Percentiles rank a stretch among this genome's conserved stretches.
These are phyloP conservation scores for Drosophila hamatofila DNA, from an alignment of 2,888 invertebrate genomes.

Conservation along the genomic window DNA sequence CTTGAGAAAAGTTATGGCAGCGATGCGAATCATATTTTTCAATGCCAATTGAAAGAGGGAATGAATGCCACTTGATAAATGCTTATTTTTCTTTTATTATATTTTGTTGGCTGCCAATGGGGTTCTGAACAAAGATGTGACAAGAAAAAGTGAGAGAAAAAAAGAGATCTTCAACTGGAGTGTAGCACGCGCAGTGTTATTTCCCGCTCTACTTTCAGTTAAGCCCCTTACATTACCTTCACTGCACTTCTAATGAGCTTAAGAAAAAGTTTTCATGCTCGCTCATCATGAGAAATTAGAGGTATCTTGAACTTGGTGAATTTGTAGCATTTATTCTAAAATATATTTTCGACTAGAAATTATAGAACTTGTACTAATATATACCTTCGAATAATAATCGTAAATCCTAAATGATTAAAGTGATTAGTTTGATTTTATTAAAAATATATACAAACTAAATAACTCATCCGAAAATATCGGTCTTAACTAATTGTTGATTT, in stretches of 20 bases:
- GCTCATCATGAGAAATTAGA: not conserved
- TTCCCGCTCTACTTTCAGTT: conserved; percentile 22
- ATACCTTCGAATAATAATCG: too few relatives aligned
- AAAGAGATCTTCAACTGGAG: conserved; percentile 19
- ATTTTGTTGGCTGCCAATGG: conserved; percentile 7
- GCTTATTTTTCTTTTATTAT: conserved; percentile 15
- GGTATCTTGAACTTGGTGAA: not conserved
- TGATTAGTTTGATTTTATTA: too few relatives aligned
- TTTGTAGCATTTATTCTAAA: not conserved
- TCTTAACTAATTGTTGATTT: not conserved
- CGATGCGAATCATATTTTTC: conserved; percentile 31
- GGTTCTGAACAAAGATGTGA: conserved; percentile 23
- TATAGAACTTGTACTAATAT: too few relatives aligned
- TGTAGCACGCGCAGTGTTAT: conserved; percentile 42
- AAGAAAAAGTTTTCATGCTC: conserved; percentile 39
- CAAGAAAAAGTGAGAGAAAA: conserved; percentile 20
- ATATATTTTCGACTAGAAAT: not conserved
- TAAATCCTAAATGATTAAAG: too few relatives aligned
- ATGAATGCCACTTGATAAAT: conserved; percentile 36
- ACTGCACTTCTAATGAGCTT: conserved; percentile 45
- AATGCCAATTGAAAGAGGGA: conserved; percentile 31
- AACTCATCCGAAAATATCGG: not conserved
- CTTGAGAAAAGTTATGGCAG: conserved; percentile 33
- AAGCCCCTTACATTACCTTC: not conserved
- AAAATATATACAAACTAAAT: not conserved